Conservation (phyloP, 2,113 vertebrate genomes). For the Marmota monax region DNA sequence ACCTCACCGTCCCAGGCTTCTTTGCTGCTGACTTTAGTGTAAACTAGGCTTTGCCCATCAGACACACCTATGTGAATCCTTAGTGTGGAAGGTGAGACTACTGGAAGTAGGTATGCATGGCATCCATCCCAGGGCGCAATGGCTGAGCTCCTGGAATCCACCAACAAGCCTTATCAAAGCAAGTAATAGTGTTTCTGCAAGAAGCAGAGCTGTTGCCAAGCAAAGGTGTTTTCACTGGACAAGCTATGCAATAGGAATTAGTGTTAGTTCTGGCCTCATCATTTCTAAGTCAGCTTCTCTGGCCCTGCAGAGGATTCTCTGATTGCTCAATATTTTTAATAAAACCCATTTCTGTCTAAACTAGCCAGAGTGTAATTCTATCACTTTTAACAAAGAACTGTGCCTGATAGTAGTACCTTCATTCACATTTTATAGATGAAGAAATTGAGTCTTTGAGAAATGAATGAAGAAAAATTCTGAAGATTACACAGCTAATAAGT, state of each 20-base stretch:
- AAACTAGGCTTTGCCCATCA: not conserved
- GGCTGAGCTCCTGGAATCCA: not conserved
- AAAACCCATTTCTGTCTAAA: conserved; percentile 50
- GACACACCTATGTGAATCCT: not conserved
- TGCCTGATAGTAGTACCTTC: not conserved
- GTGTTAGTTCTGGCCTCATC: conserved; percentile 50
- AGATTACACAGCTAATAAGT: not conserved
- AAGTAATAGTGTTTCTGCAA: not conserved
- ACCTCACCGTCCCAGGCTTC: not conserved
- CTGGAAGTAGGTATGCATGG: not conserved
- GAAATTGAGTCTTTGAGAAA: conserved; percentile 42
- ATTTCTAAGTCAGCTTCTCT: conserved; percentile 43
- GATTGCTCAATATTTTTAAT: conserved; percentile 60
- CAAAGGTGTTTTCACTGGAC: conserved; percentile 53
- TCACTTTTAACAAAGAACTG: conserved; percentile 30
- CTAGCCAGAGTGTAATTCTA: not conserved
- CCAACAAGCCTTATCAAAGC: not conserved
- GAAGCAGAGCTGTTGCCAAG: not conserved
- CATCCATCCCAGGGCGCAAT: not conserved
- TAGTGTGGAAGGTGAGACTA: not conserved
- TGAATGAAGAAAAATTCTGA: not conserved
- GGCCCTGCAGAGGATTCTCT: not conserved
- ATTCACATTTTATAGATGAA: conserved; percentile 11
- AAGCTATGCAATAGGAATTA: not conserved
- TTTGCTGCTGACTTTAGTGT: not conserved